Evolutionary conservation across 2,113 vertebrate genomes (phyloP), one percentile per base, ranked within the genome.

Genomic region (Psilopsiagon aurifrons): DNA sequence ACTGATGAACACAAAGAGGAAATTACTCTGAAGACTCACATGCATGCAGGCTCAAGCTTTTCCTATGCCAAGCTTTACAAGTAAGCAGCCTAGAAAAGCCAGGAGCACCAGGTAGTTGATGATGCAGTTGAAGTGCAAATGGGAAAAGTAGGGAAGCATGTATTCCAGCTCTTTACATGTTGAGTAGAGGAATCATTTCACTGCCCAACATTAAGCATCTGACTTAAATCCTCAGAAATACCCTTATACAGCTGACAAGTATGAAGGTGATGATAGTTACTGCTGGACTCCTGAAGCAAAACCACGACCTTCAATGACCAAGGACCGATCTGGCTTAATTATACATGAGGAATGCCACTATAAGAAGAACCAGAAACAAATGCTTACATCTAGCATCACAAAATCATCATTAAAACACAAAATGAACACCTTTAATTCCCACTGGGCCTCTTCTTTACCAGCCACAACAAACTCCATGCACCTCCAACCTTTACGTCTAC

Each of bases 171-270:
- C 23, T 22, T 66, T n/a, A 39, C 13, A 41, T 10, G 39, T 4
- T 20, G 18, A 67, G 41, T 7, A 17, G 29, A 41, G 51, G 57
- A 83, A 47, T 41, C 11, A 54, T 7, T 17, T 43, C 46, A 8
- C 37, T 57, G 55, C 52, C 74, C 43, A 24, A 25, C 11, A 6
- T 19, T 1, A 54, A 23, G 27, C 25, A 10, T 43, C 29, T 0
- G 1, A 25, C 39, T 33, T 22, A 23, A 55, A 39, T 13, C n/a
- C 54, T 57, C 27, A 27, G 68, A 7, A 85, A 64, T 10, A 19
- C 14, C 23, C 41, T 4, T 1, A 7, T 0, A 47, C 25, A 54
- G 19, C 31, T 44, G 43, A 60, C 7, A 41, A 29, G 31, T 2
- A 46, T 1, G 2, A 13, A 28, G 23, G 8, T 0, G 35, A 8